These are phyloP conservation scores for Paedocypris sp. DNA, from an alignment of 2,113 vertebrate genomes.

Conservation along the genomic window DNA sequence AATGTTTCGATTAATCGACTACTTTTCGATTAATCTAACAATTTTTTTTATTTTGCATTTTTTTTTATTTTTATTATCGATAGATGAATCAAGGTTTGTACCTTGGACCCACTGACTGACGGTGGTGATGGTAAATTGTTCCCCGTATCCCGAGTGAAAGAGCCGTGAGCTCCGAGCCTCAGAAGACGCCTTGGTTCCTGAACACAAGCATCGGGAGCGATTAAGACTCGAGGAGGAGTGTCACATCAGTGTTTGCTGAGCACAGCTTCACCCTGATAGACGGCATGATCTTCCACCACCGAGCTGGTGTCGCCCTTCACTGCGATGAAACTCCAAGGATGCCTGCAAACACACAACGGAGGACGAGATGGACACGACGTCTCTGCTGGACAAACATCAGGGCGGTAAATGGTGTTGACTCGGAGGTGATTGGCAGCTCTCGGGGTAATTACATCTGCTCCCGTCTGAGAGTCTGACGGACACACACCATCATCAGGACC, in stretches of 20 bases:
- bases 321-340: conserved; percentile 88
- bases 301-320: conserved; percentile 72
- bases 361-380: not conserved
- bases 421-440: conserved; percentile 15
- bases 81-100: no score
- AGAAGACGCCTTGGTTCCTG: conserved; percentile 77
- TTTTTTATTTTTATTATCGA: no score
- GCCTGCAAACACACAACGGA: conserved; percentile 54
- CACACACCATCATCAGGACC: conserved; percentile 11
- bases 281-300: conserved; percentile 78
- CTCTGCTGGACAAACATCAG: conserved; percentile 21
- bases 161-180: conserved; percentile 68
- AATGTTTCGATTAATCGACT: no score
- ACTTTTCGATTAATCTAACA: no score
- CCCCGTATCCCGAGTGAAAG: conserved; percentile 70
- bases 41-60: no score
- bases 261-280: conserved; percentile 75
- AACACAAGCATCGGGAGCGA: no score
- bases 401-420: conserved; percentile 29
- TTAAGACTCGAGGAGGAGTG: no score
- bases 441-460: conserved; percentile 20
- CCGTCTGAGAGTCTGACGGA: conserved; percentile 6
- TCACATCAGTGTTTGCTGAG: conserved; percentile 13
- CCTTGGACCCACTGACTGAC: conserved; percentile 93
- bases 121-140: conserved; percentile 73